These are phyloP conservation scores for Diorhabda sublineata DNA, from an alignment of 1,140 invertebrate genomes.

Conservation along the genomic window DNA sequence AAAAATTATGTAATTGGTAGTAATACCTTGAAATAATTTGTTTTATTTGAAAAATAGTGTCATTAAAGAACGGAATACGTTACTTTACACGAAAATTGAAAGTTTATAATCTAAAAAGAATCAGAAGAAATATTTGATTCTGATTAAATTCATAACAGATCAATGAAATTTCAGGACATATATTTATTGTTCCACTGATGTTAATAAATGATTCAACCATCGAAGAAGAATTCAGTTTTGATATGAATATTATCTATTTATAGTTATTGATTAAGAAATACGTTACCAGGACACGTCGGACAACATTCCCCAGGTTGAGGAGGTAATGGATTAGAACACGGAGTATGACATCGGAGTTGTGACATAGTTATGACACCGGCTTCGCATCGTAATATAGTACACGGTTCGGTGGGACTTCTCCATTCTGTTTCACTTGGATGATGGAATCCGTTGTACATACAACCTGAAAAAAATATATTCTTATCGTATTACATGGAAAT, in stretches of 20 bases:
- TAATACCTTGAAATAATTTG: not conserved
- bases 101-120: no score
- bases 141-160: no score
- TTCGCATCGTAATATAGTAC: constrained; percentile 67
- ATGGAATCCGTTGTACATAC: constrained; percentile 65
- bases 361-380: constrained; percentile 81
- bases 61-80: no score
- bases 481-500: no score
- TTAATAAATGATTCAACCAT: no score
- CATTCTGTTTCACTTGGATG: constrained; percentile 74
- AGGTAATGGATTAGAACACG: constrained; percentile 68
- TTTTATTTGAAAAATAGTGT: no score
- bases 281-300: constrained; percentile 68
- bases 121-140: no score
- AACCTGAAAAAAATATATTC: constrained; percentile 55
- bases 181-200: not conserved
- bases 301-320: constrained; percentile 74
- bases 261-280: no score
- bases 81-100: no score
- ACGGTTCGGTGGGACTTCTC: constrained; percentile 66
- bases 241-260: no score
- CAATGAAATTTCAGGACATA: not conserved
- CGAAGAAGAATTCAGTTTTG: no score
- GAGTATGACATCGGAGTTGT: constrained; percentile 70
- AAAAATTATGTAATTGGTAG: constrained; percentile 4